Evolutionary conservation across 1,140 invertebrate genomes (phyloP).

Genomic region (Polypedilum vanderplanki): DNA sequence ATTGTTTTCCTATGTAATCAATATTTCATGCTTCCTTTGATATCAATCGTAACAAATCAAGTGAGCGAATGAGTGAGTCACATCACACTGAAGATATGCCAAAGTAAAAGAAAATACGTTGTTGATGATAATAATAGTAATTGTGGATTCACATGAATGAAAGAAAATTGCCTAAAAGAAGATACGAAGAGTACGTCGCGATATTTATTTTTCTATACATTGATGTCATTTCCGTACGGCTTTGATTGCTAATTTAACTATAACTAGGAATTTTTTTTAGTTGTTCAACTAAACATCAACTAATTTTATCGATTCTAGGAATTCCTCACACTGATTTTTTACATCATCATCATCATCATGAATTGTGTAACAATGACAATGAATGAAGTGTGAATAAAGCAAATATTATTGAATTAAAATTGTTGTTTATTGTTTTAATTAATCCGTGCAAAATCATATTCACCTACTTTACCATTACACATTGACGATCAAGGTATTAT

Average conservation of each 20-base stretch:
- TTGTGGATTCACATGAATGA: no score
- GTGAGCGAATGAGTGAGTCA: background rate
- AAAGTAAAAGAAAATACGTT: no score
- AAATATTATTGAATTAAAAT: no score
- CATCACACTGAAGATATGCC: background rate
- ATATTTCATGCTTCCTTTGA: background rate
- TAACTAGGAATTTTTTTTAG: background rate
- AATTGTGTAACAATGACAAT: no score
- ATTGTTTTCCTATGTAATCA: slow-evolving; percentile 17
- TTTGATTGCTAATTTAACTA: background rate
- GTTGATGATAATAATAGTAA: no score
- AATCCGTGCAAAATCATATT: background rate
- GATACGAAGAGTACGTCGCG: background rate
- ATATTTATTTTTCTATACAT: background rate
- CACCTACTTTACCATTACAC: background rate
- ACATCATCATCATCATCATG: background rate
- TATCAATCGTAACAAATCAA: background rate
- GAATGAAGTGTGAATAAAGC: no score
- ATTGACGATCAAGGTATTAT: no score
- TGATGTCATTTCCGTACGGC: slow-evolving; percentile 2
- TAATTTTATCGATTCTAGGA: background rate
- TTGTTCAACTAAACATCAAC: background rate
- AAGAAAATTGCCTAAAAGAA: background rate
- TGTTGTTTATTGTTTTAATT: no score
- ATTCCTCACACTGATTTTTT: background rate